Conservation (phyloP, 1,140 invertebrate genomes). For the Theocolax elegans region DNA sequence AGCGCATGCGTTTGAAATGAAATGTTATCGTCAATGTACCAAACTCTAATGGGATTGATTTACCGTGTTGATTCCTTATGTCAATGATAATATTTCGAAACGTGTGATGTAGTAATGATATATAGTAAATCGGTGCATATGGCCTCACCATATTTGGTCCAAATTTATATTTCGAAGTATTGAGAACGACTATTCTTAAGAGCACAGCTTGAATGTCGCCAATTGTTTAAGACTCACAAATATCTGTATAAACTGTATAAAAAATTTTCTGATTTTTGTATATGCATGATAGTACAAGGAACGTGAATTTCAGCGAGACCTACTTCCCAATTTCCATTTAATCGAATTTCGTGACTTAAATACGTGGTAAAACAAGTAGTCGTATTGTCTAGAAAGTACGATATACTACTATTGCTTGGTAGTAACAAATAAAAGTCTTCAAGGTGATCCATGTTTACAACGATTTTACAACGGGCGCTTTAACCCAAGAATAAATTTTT, state of each 20-base stretch:
- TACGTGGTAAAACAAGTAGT: no score
- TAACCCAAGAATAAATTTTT: no score
- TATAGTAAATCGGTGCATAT: conserved; percentile 31
- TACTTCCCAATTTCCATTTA: no score
- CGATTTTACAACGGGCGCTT: no score
- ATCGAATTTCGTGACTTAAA: no score
- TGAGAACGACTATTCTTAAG: conserved; percentile 34
- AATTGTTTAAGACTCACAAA: conserved; percentile 42
- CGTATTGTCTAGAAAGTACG: no score
- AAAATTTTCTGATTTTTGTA: no score
- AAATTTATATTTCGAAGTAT: conserved; percentile 30
- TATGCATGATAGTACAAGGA: no score
- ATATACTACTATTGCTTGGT: no score
- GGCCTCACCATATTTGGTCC: conserved; percentile 14
- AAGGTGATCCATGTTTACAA: no score
- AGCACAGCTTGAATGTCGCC: conserved; percentile 45
- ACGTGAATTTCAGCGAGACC: no score
- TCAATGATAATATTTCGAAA: conserved; percentile 39
- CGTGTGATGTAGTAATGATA: conserved; percentile 30
- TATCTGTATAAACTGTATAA: conserved; percentile 45
- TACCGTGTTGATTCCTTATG: conserved; percentile 40
- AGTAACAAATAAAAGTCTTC: no score
- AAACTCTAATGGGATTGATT: conserved; percentile 42
- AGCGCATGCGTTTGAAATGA: conserved; percentile 37
- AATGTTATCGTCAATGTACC: conserved; percentile 44